Conservation (phyloP, 2,797 vertebrate genomes). For the Cryptoprocta ferox region DNA sequence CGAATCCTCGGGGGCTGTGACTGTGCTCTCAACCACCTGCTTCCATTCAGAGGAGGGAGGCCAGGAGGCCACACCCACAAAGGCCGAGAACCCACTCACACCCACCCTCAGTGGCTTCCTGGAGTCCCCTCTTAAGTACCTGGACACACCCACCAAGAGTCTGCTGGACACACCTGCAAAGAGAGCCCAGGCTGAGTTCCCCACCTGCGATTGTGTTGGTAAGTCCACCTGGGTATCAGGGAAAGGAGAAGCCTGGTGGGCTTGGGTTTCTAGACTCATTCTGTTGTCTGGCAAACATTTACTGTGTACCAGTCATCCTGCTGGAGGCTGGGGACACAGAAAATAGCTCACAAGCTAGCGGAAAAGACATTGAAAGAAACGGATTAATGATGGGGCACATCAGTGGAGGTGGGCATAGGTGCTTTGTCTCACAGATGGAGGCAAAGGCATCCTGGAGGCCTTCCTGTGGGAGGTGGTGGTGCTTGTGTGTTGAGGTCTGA, state of each 20-base stretch:
- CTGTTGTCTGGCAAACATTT: not conserved
- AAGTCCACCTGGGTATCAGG: conserved; percentile 80
- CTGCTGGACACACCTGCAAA: conserved; percentile 96
- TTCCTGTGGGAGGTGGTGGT: not conserved
- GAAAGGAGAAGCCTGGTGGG: not conserved
- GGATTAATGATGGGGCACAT: rapidly evolving
- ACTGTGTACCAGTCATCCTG: not conserved
- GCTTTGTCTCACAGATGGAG: not conserved
- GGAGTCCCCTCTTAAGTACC: conserved; percentile 96
- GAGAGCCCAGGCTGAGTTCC: conserved; percentile 93
- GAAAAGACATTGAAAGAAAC: not conserved
- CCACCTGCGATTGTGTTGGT: conserved; percentile 96
- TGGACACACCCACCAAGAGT: conserved; percentile 96
- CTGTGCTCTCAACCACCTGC: conserved; percentile 96
- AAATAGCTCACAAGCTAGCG: not conserved
- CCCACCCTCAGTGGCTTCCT: conserved; percentile 96
- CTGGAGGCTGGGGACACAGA: not conserved
- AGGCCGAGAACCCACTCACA: conserved; percentile 91
- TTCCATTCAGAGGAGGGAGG: conserved; percentile 90
- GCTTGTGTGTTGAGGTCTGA: not conserved
- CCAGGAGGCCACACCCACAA: conserved; percentile 92
- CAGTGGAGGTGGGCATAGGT: not conserved
- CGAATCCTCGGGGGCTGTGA: conserved; percentile 94
- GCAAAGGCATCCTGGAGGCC: not conserved
- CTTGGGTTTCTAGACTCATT: not conserved